These are phyloP conservation scores for Caiman crocodilus DNA, from an alignment of 2,797 vertebrate species.

Conservation along the genomic window DNA sequence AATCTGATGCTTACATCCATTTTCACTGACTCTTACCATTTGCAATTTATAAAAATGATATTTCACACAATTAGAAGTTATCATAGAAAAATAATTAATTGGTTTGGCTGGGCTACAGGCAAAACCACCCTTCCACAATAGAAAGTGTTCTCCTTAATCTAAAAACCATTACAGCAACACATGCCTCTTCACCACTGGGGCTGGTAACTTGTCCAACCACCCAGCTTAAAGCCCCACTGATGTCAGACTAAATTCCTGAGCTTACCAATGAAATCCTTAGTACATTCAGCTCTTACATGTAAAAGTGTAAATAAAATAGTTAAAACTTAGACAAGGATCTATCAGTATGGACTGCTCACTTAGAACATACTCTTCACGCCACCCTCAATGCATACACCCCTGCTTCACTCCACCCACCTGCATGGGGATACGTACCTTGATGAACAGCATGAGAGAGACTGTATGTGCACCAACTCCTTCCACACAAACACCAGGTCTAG, in stretches of 20 bases:
- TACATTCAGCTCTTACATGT: not conserved
- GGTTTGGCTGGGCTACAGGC: not conserved
- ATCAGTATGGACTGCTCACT: not conserved
- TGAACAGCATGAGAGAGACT: not conserved
- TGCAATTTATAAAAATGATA: not conserved
- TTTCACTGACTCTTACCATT: not conserved
- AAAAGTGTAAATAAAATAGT: not conserved
- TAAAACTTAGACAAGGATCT: not conserved
- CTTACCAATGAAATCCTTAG: not conserved
- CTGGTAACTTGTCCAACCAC: not conserved
- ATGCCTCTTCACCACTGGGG: not conserved
- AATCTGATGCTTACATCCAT: not conserved
- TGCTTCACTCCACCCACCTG: not conserved
- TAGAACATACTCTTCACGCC: not conserved
- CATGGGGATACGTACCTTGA: not conserved
- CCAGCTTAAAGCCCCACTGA: not conserved
- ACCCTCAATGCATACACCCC: rapidly evolving
- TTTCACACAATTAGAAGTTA: not conserved
- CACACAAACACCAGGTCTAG: not conserved
- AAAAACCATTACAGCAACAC: not conserved
- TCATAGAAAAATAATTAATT: not conserved
- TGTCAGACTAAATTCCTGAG: not conserved
- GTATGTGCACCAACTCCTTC: too few species aligned
- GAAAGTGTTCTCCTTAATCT: not conserved
- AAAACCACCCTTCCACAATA: not conserved